A percentile compares a stretch with the other conserved stretches of the same genome.
These are phyloP conservation scores for Pelochelys cantorii DNA, from an alignment of 2,797 vertebrate genomes.

Conservation along the genomic window DNA sequence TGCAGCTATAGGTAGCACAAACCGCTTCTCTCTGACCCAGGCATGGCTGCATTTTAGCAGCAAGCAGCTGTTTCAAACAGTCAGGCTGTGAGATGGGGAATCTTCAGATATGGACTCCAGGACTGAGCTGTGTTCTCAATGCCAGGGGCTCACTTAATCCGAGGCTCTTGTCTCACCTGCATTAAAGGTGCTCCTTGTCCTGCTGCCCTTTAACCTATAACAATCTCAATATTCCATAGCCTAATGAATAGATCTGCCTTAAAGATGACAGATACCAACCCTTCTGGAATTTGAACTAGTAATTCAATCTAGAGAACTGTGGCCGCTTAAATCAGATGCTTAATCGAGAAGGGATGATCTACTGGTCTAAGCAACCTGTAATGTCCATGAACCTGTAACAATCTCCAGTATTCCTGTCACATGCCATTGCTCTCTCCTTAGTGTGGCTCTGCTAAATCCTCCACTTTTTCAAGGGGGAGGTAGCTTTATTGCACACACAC, in stretches of 20 bases:
- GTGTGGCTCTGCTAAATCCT: background rate
- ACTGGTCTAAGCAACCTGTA: background rate
- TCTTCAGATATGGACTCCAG: background rate
- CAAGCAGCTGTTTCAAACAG: background rate
- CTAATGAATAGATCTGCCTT: background rate
- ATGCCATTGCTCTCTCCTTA: background rate
- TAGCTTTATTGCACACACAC: background rate
- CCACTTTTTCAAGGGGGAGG: background rate
- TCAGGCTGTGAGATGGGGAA: background rate
- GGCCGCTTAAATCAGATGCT: background rate
- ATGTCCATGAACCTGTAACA: background rate
- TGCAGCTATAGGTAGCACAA: background rate
- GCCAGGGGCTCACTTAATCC: background rate
- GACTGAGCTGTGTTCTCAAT: background rate
- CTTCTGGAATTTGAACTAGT: background rate
- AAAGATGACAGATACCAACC: background rate
- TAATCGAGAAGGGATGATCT: background rate
- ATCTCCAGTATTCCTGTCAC: background rate
- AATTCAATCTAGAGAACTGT: background rate
- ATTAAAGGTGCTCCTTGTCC: background rate
- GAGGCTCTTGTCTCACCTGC: too few relatives aligned
- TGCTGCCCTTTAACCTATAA: background rate
- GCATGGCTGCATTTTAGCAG: background rate
- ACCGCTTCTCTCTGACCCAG: background rate
- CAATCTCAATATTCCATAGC: background rate